Evolutionary conservation across 1,140 invertebrate species (phyloP).

Genomic region (Drosophila ananassae): DNA sequence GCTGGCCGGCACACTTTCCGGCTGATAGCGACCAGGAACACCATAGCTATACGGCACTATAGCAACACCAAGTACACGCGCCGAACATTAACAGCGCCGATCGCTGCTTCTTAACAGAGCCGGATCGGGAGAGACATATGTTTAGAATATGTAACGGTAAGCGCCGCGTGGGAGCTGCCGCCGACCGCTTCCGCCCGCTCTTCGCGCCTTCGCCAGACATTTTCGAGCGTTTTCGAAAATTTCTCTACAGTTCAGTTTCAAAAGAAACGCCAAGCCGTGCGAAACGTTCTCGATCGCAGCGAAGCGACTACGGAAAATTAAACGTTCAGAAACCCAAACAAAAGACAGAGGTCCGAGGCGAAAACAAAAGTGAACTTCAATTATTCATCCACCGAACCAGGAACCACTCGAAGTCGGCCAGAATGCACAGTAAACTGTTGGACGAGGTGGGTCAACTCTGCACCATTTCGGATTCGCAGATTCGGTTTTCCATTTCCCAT

Average conservation of each 20-base stretch:
- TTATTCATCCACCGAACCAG: constrained; percentile 35
- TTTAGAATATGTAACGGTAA: constrained; percentile 48
- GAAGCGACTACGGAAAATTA: neutral
- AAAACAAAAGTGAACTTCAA: constrained; percentile 36
- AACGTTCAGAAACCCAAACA: constrained; percentile 8
- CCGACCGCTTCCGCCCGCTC: neutral
- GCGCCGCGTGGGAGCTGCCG: constrained; percentile 45
- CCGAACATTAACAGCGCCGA: constrained; percentile 15
- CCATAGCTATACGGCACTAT: constrained; percentile 5
- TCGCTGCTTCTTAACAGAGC: constrained; percentile 29
- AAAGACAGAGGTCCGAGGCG: constrained; percentile 16
- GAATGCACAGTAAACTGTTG: constrained; percentile 80
- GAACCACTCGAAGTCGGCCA: constrained; percentile 26
- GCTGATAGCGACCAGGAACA: constrained; percentile 19
- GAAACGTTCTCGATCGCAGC: constrained; percentile 41
- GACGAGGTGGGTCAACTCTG: constrained; percentile 73
- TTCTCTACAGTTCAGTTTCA: constrained; percentile 67
- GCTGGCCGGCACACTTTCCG: constrained; percentile 19
- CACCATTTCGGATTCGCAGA: neutral
- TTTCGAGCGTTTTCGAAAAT: constrained; percentile 63
- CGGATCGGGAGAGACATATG: constrained; percentile 21
- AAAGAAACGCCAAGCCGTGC: constrained; percentile 69
- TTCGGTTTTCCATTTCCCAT: neutral
- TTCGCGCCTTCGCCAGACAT: constrained; percentile 25
- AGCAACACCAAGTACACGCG: constrained; percentile 23